Base-by-base conservation (phyloP, 2,113 vertebrate genomes). In the Passer domesticus region DNA sequence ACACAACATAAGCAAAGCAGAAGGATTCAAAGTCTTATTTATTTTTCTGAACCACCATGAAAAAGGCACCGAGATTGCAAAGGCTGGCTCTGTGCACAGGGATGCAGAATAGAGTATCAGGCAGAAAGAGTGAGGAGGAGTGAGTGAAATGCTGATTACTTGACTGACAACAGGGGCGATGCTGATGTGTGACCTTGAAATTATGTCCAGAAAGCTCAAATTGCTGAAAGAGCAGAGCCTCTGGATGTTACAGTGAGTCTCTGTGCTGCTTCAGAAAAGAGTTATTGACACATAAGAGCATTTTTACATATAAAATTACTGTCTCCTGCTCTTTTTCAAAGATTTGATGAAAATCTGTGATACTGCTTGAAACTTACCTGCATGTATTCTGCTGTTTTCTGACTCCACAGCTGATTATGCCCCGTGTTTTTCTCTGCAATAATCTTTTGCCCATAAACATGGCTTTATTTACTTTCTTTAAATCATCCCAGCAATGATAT, bases 171-270 rank as follows among this genome's bases (percentile, higher is more conserved):
- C 39, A 63, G 30, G 30, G 44, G 30, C 22, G 4, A 93, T n/a
- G 47, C 25, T 43, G 66, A 88, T 70, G 55, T 52, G 50, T 95
- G 93, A 96, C 95, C 95, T 95, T 97, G 94, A 96, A 95, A 95
- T 87, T 84, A 88, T 7, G 66, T 90, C 68, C 91, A 94, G 75
- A 87, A 80, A 92, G 55, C 69, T 94, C 50, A 68, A 70, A 91
- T 1, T 81, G 85, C 70, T 89, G 78, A 59, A 89, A 69, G 72
- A 93, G 60, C 83, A 25, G 6, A 78, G 50, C 30, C 39, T 30
- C 50, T n/a, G 31, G 78, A 50, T 35, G 70, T 50, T 79, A 69
- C 53, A 72, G 30, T 2, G 55, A 53, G 46, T 69, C 43, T 72
- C 44, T 70, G 52, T 35, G 63, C 52, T 88, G 83, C 83, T 90